Conservation (phyloP, 2,888 invertebrate species). For the Pyrrhosoma nymphula region DNA sequence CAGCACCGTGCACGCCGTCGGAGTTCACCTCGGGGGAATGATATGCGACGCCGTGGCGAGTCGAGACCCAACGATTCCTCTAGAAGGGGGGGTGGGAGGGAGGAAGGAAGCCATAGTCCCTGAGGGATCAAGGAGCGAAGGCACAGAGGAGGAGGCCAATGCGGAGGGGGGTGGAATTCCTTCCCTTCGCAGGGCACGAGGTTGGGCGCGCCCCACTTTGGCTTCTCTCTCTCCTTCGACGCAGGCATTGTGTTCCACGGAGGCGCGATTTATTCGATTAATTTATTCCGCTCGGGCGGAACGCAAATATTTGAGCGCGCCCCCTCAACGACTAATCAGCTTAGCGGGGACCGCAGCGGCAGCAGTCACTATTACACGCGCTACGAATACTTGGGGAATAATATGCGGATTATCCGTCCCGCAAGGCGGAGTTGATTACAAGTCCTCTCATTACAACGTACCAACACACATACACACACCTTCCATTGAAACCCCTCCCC, state of each 20-base stretch:
- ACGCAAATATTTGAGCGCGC: neutral
- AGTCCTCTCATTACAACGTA: neutral
- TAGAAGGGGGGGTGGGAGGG: neutral
- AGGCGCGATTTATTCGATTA: neutral
- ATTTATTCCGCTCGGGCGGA: constrained; percentile 29
- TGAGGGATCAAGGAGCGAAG: neutral
- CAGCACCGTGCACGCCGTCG: too few relatives aligned
- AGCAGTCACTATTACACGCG: neutral
- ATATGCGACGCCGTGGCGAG: too few relatives aligned
- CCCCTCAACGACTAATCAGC: neutral
- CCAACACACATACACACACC: neutral
- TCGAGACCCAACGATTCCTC: neutral
- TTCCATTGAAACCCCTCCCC: neutral
- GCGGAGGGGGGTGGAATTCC: too few relatives aligned
- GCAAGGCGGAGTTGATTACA: neutral
- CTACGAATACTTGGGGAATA: neutral
- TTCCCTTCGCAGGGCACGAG: too few relatives aligned
- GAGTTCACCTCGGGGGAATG: too few relatives aligned
- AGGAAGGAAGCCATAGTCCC: neutral
- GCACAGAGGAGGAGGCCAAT: too few relatives aligned
- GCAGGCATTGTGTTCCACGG: neutral
- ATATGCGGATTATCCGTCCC: neutral
- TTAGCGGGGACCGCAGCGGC: neutral
- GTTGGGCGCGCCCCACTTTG: too few relatives aligned
- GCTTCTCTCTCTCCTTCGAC: neutral